Evolutionary conservation across 2,113 vertebrate species (phyloP).

Genomic region (Ranitomeya variabilis): DNA sequence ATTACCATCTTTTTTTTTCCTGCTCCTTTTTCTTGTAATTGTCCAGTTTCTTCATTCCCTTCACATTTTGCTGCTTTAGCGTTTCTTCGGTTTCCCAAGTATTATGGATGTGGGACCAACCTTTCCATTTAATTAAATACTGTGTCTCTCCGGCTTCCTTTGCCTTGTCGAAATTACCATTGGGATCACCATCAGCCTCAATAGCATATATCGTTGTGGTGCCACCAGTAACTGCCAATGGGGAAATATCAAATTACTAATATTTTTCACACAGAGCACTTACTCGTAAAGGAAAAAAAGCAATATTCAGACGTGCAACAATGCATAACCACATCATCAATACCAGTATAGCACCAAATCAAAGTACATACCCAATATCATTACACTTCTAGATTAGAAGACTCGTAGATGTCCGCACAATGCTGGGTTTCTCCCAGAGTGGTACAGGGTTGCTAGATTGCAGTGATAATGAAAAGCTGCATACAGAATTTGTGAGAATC

Average conservation of each 20-base stretch:
- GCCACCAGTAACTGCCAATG: slow-evolving; percentile 84
- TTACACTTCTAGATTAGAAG: no score
- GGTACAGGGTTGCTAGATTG: no score
- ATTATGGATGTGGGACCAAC: slow-evolving; percentile 98
- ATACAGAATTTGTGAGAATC: no score
- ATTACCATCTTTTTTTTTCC: slow-evolving; percentile 91
- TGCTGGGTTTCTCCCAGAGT: no score
- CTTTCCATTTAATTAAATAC: slow-evolving; percentile 99
- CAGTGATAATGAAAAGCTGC: no score
- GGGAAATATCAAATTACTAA: slow-evolving; percentile 34
- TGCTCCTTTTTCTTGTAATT: slow-evolving; percentile 98
- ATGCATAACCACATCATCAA: no score
- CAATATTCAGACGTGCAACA: no score
- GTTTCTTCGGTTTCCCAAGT: slow-evolving; percentile 98
- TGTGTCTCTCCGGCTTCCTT: slow-evolving; percentile 88
- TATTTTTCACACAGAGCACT: no score
- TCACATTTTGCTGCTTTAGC: slow-evolving; percentile 93
- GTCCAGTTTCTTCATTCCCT: slow-evolving; percentile 98
- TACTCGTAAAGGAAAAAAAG: no score
- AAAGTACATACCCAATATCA: no score
- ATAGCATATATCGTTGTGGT: slow-evolving; percentile 94
- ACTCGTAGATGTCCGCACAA: no score
- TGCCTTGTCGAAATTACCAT: slow-evolving; percentile 81
- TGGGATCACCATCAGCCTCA: slow-evolving; percentile 95
- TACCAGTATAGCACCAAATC: no score